These are phyloP conservation scores for Aradus depressus DNA, from an alignment of 2,888 invertebrate species.

Conservation along the genomic window DNA sequence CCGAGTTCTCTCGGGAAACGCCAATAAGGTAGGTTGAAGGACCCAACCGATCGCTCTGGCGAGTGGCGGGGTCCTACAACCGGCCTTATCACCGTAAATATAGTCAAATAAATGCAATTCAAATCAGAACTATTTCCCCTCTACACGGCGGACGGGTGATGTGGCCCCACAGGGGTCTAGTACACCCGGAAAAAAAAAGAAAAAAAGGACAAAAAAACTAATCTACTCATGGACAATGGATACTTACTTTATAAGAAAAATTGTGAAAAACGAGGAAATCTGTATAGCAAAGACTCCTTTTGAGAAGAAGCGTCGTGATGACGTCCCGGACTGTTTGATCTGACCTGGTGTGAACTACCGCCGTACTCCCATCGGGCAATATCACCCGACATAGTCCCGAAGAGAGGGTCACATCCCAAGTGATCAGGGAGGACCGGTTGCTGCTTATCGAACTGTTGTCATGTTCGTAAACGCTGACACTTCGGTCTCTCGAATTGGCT, in stretches of 20 bases:
- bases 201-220: too few species aligned
- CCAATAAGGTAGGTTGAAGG: too few species aligned
- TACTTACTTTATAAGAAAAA: conserved; percentile 27
- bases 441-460: conserved; percentile 45
- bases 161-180: too few species aligned
- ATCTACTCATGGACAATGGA: too few species aligned
- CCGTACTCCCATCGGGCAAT: conserved; percentile 82
- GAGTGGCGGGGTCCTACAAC: too few species aligned
- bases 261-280: conserved; percentile 60
- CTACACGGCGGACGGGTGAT: too few species aligned
- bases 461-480: conserved; percentile 34
- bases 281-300: conserved; percentile 65
- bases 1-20: too few species aligned
- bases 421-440: conserved; percentile 49
- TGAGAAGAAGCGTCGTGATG: conserved; percentile 69
- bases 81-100: too few species aligned
- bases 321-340: conserved; percentile 65
- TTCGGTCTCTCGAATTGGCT: conserved; percentile 51
- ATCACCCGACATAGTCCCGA: conserved; percentile 65
- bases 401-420: conserved; percentile 45
- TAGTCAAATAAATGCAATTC: too few species aligned
- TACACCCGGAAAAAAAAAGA: too few species aligned
- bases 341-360: conserved; percentile 73
- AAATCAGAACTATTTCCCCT: too few species aligned
- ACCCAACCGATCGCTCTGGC: too few species aligned